Evolutionary conservation across 1,140 invertebrate genomes (phyloP), one percentile per base, ranked within the genome.

Genomic region (Pinna nobilis): DNA sequence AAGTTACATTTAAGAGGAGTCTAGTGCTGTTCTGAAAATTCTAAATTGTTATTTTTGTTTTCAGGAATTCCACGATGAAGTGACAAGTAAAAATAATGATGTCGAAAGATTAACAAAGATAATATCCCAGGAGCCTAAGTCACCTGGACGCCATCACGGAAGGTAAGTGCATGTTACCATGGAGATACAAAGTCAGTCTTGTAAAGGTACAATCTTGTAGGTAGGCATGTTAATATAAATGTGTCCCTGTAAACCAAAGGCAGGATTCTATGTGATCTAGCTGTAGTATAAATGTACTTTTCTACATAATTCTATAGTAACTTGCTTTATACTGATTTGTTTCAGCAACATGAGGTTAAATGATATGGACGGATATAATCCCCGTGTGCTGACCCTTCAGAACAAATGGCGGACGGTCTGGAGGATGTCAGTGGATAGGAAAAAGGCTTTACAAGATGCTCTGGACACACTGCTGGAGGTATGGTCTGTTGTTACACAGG

Each of bases 341-440:
- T 76, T 61, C 78, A 87, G 86, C 71, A 83, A 84, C 60, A 81
- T 84, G 80, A 81, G 81, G 41, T 50, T 88, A 49, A 87, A 87
- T 77, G 86, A 87, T 55, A 77, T 79, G n/a, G 87, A 87, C 23
- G 78, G 78, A 35, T 82, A 85, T 77, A 86, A 87, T 63, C 86
- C 86, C 6, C 91, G 94, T 74, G 96, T 97, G 25, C 94, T 96
- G 80, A 92, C 95, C 44, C 91, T 99, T 49, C 97, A 96, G 93
- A 97, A 98, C 88, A 96, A 95, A 88, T 99, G 98, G 98, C 92
- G 96, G 74, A 93, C 94, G 78, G 96, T 99, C 35, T 99, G 97
- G 96, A 93, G 98, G 88, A 92, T 98, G 82, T 95, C 97, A 50
- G 97, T 97, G 94, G 97, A 99, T 88, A 90, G 97, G 82, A 97